phyloP scores from a whole-genome alignment of 2,888 invertebrate genomes.

The Lochmaea crataegi region DNA sequence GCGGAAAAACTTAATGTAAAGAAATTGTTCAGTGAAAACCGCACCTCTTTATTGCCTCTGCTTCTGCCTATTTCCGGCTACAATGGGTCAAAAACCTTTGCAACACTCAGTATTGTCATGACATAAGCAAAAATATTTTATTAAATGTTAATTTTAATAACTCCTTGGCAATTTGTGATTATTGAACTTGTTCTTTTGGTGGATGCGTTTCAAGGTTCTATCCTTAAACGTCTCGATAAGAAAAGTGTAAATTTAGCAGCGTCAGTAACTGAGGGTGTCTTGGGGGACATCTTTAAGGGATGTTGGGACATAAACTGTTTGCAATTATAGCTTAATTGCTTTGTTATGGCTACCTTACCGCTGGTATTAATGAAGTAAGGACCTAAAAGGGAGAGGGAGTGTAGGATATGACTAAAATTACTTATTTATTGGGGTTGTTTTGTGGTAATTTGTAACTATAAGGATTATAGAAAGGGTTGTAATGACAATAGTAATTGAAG shows the following conservation, averaged over 20 bases:
- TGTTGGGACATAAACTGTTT: slow-evolving; percentile 41
- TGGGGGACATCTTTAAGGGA: slow-evolving; percentile 40
- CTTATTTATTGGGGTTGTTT: slow-evolving; percentile 31
- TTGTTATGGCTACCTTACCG: slow-evolving; percentile 48
- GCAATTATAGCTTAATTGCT: slow-evolving; percentile 52
- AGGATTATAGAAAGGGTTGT: slow-evolving; percentile 7
- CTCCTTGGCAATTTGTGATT: no score
- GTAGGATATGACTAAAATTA: slow-evolving; percentile 22
- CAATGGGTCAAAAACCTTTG: no score
- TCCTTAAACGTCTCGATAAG: background rate
- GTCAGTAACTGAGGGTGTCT: slow-evolving; percentile 14
- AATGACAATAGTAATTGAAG: background rate
- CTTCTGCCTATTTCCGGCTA: no score
- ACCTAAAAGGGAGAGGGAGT: slow-evolving; percentile 26
- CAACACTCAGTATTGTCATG: no score
- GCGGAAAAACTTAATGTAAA: no score
- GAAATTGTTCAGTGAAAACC: no score
- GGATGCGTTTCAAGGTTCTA: background rate
- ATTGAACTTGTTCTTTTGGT: no score
- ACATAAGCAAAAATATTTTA: no score
- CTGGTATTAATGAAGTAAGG: slow-evolving; percentile 41
- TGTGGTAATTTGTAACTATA: slow-evolving; percentile 20
- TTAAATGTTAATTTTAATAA: no score
- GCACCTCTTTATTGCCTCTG: no score
- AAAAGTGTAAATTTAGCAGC: slow-evolving; percentile 3